A percentile compares a stretch with the other conserved stretches of the same genome.
These are phyloP conservation scores for Acrobasis repandana DNA, from an alignment of 2,888 invertebrate genomes.

Conservation along the genomic window DNA sequence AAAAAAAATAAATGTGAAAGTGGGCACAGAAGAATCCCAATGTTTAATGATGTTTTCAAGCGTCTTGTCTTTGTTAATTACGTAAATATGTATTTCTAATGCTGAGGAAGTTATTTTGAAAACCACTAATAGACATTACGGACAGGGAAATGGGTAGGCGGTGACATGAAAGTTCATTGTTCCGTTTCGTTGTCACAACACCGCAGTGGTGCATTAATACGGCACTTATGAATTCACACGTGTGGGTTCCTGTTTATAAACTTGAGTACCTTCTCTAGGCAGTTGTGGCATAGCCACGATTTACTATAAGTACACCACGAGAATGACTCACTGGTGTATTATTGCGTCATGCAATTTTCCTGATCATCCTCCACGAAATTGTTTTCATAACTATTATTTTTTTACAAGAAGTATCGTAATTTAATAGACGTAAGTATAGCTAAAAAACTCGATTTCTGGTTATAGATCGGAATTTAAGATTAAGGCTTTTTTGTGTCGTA, in stretches of 20 bases:
- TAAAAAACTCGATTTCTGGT: constrained; percentile 1
- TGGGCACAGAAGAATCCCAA: no score
- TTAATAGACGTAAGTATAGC: background rate
- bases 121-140: constrained; percentile 5
- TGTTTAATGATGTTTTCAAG: background rate
- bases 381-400: constrained; percentile 1
- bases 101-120: constrained; percentile 7
- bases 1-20: no score
- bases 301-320: background rate
- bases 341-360: constrained; percentile 7
- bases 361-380: constrained; percentile 8
- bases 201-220: background rate
- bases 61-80: background rate
- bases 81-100: constrained; percentile 8
- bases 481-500: constrained; percentile 4
- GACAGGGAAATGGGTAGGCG: constrained; percentile 19
- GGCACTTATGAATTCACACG: background rate
- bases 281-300: background rate
- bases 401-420: background rate
- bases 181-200: constrained; percentile 24
- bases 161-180: constrained; percentile 26
- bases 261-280: background rate
- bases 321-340: constrained; percentile 6
- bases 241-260: constrained; percentile 23
- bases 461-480: constrained; percentile 14